Evolutionary conservation across 2,113 vertebrate genomes (phyloP), one percentile per base, ranked within the genome.

Genomic region (Lethenteron camtschaticum): DNA sequence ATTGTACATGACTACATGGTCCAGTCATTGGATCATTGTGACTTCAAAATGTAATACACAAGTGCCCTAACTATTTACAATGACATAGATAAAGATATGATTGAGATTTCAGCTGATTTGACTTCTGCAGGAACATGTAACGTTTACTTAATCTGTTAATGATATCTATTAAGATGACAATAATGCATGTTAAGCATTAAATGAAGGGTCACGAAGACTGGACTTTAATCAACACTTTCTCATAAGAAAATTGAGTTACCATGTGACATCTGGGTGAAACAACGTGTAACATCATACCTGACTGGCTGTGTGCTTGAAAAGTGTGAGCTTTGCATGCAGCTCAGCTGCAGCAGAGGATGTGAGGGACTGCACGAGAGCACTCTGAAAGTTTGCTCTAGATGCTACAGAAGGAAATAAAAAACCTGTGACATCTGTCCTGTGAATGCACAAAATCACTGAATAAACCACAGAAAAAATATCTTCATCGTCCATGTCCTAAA

Each of bases 271-370:
- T 14, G 24, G 55, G 3, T 10, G 55, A 13, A 20, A 16, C 13
- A 55, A 57, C 13, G 20, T 56, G 41, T 6, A 9, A 11, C 13
- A 9, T 55, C 71, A 75, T 73, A 88, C 88, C 84, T 82, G 82
- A 69, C 83, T 79, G 7, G 82, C 81, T 1, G 78, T 75, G 74
- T 84, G 79, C 58, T 75, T 86, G 75, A 87, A 80, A 68, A 86
- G 72, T 57, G 82, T 75, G 70, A 94, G 74, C 55, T 73, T 82
- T 56, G 85, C 75, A 0, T 78, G 78, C 8, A 86, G 73, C 1
- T 78, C 74, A 0, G 75, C 20, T 2, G 80, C 69, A 16, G 76
- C 71, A 1, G 71, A 56, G 69, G 68, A 57, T 1, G 72, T 9
- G 0, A 8, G 2, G 0, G 14, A 70, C 68, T 12, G 73, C 55